Evolutionary conservation across 2,797 vertebrate genomes (phyloP).

Genomic region (Smutsia temminckii): DNA sequence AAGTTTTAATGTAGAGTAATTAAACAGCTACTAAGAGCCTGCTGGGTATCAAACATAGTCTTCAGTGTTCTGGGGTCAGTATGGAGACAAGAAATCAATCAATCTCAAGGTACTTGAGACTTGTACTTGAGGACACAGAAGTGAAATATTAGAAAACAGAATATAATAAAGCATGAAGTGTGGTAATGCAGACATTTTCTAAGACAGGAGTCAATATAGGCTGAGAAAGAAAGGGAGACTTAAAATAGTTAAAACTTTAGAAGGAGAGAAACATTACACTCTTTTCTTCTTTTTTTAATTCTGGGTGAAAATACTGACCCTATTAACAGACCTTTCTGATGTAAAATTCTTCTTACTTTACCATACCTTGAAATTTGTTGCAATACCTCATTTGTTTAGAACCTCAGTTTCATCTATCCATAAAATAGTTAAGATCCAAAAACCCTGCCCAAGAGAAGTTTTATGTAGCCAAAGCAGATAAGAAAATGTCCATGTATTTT

Average conservation of each 20-base stretch:
- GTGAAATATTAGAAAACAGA: not conserved
- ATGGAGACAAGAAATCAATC: not conserved
- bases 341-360: slow-evolving; percentile 45
- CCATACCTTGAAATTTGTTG: slow-evolving; percentile 20
- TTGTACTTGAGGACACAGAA: not conserved
- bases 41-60: not conserved
- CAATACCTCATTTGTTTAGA: not conserved
- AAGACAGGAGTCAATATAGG: not conserved
- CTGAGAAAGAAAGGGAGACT: not conserved
- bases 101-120: not conserved
- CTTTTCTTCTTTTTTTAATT: not conserved
- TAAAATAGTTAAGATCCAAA: not conserved
- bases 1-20: not conserved
- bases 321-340: slow-evolving; percentile 20
- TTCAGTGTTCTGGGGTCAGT: not conserved
- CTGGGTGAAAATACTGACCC: not conserved
- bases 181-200: not conserved
- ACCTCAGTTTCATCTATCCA: not conserved
- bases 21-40: not conserved
- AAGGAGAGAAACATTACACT: slow-evolving; percentile 1
- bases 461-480: not conserved
- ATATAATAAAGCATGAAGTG: not conserved
- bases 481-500: not conserved
- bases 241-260: slow-evolving; percentile 10
- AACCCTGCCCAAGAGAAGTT: not conserved